Conservation (phyloP, 1,140 invertebrate species). For the Pinna nobilis region DNA sequence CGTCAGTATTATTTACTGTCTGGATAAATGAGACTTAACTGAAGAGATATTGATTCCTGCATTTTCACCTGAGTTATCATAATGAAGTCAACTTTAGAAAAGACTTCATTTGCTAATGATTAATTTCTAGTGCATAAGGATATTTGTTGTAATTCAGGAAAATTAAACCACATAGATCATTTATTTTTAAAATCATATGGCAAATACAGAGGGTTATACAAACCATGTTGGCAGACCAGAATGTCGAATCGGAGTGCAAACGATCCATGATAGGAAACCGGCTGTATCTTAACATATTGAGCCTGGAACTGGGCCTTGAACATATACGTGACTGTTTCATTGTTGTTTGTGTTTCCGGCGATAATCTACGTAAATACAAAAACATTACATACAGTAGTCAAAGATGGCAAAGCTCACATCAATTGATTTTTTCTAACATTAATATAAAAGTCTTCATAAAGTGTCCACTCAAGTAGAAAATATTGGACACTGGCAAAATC, state of each 20-base stretch:
- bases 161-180: not conserved
- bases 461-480: too few relatives aligned
- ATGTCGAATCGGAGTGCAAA: conserved; percentile 57
- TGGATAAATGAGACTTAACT: too few relatives aligned
- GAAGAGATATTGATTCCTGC: too few relatives aligned
- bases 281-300: conserved; percentile 41
- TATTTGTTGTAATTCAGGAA: too few relatives aligned
- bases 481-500: too few relatives aligned
- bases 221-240: conserved; percentile 57
- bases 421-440: too few relatives aligned
- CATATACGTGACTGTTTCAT: conserved; percentile 49
- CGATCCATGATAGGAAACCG: conserved; percentile 22
- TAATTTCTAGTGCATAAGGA: too few relatives aligned
- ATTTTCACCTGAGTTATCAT: too few relatives aligned
- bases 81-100: too few relatives aligned
- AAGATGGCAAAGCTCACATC: not conserved
- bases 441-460: too few relatives aligned
- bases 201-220: not conserved
- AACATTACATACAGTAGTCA: not conserved
- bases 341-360: conserved; percentile 53
- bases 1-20: too few relatives aligned
- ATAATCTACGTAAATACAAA: conserved; percentile 46
- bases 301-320: conserved; percentile 56
- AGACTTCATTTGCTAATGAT: too few relatives aligned
- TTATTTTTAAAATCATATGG: not conserved